phyloP scores from a whole-genome alignment of 2,888 invertebrate species.

The Hecatera dysodea region DNA sequence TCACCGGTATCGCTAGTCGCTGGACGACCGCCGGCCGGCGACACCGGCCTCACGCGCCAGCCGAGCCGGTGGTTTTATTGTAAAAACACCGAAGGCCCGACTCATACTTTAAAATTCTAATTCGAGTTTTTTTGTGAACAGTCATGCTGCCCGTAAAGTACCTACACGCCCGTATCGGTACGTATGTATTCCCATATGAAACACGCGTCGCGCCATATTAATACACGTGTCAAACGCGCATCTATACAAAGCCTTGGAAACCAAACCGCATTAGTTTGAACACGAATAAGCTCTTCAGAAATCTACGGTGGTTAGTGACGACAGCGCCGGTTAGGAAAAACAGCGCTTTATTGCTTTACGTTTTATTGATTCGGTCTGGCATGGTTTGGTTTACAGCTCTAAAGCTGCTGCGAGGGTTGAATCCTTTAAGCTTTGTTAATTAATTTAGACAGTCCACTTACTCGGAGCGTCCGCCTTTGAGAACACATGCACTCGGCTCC shows the following conservation, averaged over 20 bases:
- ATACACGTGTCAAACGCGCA: slow-evolving; percentile 75
- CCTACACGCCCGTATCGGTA: slow-evolving; percentile 29
- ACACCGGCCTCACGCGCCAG: slow-evolving; percentile 55
- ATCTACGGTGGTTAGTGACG: slow-evolving; percentile 80
- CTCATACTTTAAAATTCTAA: slow-evolving; percentile 34
- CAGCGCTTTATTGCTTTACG: slow-evolving; percentile 77
- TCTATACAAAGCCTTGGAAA: slow-evolving; percentile 80
- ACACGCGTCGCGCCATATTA: slow-evolving; percentile 62
- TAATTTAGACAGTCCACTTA: slow-evolving; percentile 88
- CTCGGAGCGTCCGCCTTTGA: slow-evolving; percentile 76
- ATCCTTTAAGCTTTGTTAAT: slow-evolving; percentile 83
- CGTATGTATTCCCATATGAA: slow-evolving; percentile 46
- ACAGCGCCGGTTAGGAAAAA: slow-evolving; percentile 76
- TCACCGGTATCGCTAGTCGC: slow-evolving; percentile 77
- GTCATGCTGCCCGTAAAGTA: slow-evolving; percentile 28
- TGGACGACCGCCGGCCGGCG: slow-evolving; percentile 66
- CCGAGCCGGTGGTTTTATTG: slow-evolving; percentile 46
- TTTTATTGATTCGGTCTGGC: slow-evolving; percentile 70
- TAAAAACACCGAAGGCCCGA: slow-evolving; percentile 33
- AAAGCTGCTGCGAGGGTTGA: slow-evolving; percentile 77
- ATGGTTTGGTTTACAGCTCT: slow-evolving; percentile 75
- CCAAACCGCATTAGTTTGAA: slow-evolving; percentile 85
- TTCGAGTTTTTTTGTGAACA: slow-evolving; percentile 47
- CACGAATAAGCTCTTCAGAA: slow-evolving; percentile 88
- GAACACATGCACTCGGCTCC: slow-evolving; percentile 79